Evolutionary conservation across 1,140 invertebrate species (phyloP).

Genomic region (Pissodes strobi): DNA sequence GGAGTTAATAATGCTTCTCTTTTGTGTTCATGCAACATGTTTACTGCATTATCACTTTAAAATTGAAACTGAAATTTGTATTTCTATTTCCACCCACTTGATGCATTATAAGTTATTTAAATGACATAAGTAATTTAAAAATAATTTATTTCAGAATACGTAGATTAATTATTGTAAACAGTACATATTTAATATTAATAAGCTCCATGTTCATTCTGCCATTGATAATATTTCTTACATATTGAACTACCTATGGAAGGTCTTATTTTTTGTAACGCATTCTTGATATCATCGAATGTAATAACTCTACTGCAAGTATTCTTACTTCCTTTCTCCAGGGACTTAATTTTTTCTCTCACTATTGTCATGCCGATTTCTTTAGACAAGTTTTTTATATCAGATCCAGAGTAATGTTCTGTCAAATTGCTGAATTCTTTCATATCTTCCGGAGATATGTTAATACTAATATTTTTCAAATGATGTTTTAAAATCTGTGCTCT

Average conservation of each 20-base stretch:
- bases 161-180: too few relatives aligned
- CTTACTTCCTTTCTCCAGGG: slow-evolving; percentile 26
- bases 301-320: slow-evolving; percentile 1
- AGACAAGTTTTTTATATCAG: slow-evolving; percentile 85
- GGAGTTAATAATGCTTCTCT: too few relatives aligned
- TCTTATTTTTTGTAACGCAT: slow-evolving; percentile 40
- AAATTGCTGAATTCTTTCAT: slow-evolving; percentile 63
- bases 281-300: slow-evolving; percentile 31
- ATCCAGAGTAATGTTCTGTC: slow-evolving; percentile 82
- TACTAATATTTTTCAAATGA: slow-evolving; percentile 57
- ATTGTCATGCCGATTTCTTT: slow-evolving; percentile 81
- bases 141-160: too few relatives aligned
- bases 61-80: too few relatives aligned
- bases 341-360: slow-evolving; percentile 54
- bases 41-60: too few relatives aligned
- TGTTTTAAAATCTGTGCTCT: slow-evolving; percentile 70
- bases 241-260: slow-evolving; percentile 27
- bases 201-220: slow-evolving; percentile 40
- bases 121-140: too few relatives aligned
- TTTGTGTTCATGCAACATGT: too few relatives aligned
- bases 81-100: too few relatives aligned
- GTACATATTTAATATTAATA: too few relatives aligned
- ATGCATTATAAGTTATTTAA: too few relatives aligned
- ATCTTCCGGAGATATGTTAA: slow-evolving; percentile 51
- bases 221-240: slow-evolving; percentile 41